These are phyloP conservation scores for Nerophis ophidion DNA, from an alignment of 2,113 vertebrate genomes.

Conservation along the genomic window DNA sequence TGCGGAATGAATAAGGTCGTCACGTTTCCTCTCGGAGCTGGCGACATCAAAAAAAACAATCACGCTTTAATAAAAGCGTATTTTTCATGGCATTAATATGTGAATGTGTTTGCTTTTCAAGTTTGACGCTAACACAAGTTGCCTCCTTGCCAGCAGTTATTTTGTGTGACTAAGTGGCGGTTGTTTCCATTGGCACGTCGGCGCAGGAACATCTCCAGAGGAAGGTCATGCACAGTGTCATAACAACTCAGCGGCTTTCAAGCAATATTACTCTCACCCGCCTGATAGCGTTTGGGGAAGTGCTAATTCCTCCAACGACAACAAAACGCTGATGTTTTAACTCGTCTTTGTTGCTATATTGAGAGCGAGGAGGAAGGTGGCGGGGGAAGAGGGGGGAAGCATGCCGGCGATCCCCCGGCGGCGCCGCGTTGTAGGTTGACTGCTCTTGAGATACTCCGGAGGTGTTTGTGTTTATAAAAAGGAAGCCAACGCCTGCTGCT, in stretches of 20 bases:
- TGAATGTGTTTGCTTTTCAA: slow-evolving; percentile 16
- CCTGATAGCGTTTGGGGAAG: slow-evolving; percentile 6
- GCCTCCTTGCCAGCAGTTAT: slow-evolving; percentile 20
- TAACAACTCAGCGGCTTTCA: slow-evolving; percentile 20
- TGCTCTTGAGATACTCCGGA: slow-evolving; percentile 48
- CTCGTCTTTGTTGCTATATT: slow-evolving; percentile 28
- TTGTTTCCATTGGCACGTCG: slow-evolving; percentile 37
- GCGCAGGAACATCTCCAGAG: slow-evolving; percentile 10
- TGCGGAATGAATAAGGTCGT: too few species aligned
- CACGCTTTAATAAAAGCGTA: too few species aligned
- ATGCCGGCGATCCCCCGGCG: slow-evolving; percentile 38
- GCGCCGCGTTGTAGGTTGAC: slow-evolving; percentile 50
- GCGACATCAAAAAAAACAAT: too few species aligned
- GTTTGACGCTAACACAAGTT: slow-evolving; percentile 24
- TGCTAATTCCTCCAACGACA: slow-evolving; percentile 7
- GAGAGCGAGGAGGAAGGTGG: slow-evolving; percentile 1
- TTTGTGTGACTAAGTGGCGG: slow-evolving; percentile 8
- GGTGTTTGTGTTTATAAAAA: slow-evolving; percentile 41
- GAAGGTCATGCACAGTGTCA: slow-evolving; percentile 20
- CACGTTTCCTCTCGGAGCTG: too few species aligned
- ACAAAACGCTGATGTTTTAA: slow-evolving; percentile 20
- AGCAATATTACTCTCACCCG: slow-evolving; percentile 8
- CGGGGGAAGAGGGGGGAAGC: not conserved
- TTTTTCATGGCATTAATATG: too few species aligned
- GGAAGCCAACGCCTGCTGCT: slow-evolving; percentile 36